Conservation (phyloP, 2,797 vertebrate genomes). For the Gila robusta region DNA sequence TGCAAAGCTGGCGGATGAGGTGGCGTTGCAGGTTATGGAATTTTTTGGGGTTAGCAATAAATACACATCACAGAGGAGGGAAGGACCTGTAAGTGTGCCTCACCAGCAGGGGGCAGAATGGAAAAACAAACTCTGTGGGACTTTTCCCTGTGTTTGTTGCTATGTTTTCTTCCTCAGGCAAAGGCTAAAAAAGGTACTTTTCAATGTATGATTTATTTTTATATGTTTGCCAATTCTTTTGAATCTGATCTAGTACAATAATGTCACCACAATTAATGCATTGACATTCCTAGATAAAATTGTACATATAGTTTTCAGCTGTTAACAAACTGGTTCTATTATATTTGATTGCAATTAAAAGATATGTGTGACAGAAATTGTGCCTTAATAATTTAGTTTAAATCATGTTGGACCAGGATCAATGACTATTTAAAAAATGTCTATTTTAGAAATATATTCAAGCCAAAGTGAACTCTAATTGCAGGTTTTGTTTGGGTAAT, state of each 20-base stretch:
- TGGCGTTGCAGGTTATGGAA: conserved; percentile 40
- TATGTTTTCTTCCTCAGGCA: not conserved
- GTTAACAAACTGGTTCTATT: not conserved
- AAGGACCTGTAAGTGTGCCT: not conserved
- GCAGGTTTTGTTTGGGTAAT: not conserved
- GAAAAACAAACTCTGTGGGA: not conserved
- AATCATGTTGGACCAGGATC: not conserved
- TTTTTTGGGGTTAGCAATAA: conserved; percentile 35
- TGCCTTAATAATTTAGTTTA: not conserved
- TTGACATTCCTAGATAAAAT: not conserved
- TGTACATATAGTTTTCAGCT: not conserved
- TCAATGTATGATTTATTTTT: not conserved
- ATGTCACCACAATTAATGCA: not conserved
- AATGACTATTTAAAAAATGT: too few relatives aligned
- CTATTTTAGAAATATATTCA: too few relatives aligned
- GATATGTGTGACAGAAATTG: not conserved
- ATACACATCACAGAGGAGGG: not conserved
- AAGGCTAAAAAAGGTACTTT: not conserved
- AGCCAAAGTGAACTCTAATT: too few relatives aligned
- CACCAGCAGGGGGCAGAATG: conserved; percentile 35
- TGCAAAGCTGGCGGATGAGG: conserved; percentile 31
- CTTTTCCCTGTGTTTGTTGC: conserved; percentile 3
- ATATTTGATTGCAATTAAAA: not conserved
- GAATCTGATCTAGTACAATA: not conserved
- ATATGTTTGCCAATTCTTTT: not conserved